Base-by-base conservation (phyloP, 2,113 vertebrate species). In the Carassius carassius region DNA sequence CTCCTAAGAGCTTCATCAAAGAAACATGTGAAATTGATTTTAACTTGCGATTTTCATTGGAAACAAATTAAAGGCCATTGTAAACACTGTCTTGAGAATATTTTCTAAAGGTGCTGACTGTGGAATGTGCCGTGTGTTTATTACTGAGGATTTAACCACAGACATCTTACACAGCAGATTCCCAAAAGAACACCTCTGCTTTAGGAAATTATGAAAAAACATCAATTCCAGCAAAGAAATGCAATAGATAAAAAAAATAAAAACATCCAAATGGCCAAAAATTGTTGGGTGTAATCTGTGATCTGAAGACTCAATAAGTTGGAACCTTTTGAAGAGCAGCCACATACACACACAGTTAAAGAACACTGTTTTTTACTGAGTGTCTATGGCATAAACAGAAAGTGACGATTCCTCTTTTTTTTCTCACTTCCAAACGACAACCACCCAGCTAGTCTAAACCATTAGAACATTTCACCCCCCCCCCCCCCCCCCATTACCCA, bases 401-500 rank as follows among this genome's bases (percentile, higher is more conserved):
- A 79, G 49, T 54, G 3, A 25, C 67, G 12, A 70, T 60, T 84
- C 74, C 83, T 58, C 62, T 85, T 85, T 70, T 44, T n/a, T 76
- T 37, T 44, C 35, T 84, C 62, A 29, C 62, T 78, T 78, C 32
- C 65, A 79, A 29, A 54, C 79, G 83, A 72, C 51, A 79, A 47
- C 75, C 83, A 70, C 83, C 56, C 49, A 58, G 35, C 62, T 69
- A 56, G 60, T 56, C 63, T 69, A 78, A 56, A 41, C 19, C 72
- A 86, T 62, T 79, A 63, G n/a, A 79, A 49, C 60, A 19, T 17
- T 72, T 72, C 9, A 63, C 35, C 74, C n/a, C n/a, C n/a, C 29
- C 69, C 54, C 78, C 37, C 51, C 56, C 72, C 56, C 51, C 44
- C 51, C 73, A 87, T 87, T 87, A 85, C 51, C 65, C 74, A 73